Evolutionary conservation across 2,888 invertebrate genomes (phyloP), one percentile per base, ranked within the genome.

Genomic region (Seira sanloemensis): DNA sequence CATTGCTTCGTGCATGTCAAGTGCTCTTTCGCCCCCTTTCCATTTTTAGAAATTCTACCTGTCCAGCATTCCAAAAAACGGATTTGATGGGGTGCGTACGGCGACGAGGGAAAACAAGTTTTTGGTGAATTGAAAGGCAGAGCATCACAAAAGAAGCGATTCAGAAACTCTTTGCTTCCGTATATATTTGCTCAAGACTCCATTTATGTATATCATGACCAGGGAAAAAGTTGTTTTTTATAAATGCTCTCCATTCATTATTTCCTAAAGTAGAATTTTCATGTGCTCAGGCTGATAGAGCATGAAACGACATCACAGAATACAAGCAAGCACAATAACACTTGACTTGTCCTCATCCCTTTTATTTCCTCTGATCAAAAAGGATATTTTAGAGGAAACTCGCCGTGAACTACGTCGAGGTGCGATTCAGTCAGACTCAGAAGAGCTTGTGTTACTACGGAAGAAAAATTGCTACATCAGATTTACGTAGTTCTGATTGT

Each of bases 241-340:
- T n/a, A n/a, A n/a, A n/a, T n/a, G n/a, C 12, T 37, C 12, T 37
- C 37, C 12, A 37, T 37, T 37, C 12, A 37, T 37, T 37, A 12
- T 12, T 37, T 37, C 12, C 12, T 5, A 37, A 37, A 37, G 12
- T 37, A 37, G 37, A 37, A 37, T 37, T 78, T 62, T 37, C 67
- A 19, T 78, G n/a, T 72, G 37, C 26, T 7, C 54, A 66, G 65
- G 58, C 58, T 79, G 74, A 79, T 67, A 67, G 74, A 74, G 73
- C 79, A 79, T 79, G 73, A 79, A 79, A 73, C 54, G 19, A 74
- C 73, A 79, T 79, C 54, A 74, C 73, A 73, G 37, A 5, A 37
- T 9, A 37, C 37, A 37, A 9, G 7, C 37, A 73, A 62, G 24
- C 54, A 25, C 74, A 65, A 75, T 74, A 62, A 73, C 73, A 79